A percentile compares a stretch with the other conserved stretches of the same genome.
Conservation (phyloP, 1,140 invertebrate genomes). For the Hesperophylax magnus region DNA sequence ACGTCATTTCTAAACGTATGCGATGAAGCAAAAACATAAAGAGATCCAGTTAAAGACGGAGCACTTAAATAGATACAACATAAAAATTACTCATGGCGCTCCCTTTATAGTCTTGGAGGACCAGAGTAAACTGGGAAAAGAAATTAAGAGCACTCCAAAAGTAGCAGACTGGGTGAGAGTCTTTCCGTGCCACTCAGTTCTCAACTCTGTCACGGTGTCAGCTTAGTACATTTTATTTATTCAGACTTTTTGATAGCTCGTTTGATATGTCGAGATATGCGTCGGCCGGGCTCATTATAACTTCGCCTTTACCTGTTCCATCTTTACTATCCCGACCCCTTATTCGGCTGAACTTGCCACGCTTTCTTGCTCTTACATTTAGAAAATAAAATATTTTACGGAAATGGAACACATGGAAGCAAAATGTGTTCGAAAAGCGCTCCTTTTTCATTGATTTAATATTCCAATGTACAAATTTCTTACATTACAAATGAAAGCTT, state of each 20-base stretch:
- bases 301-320: not conserved
- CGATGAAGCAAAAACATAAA: constrained; percentile 56
- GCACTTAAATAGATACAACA: constrained; percentile 50
- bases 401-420: too few relatives aligned
- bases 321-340: too few relatives aligned
- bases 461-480: too few relatives aligned
- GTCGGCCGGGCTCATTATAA: not conserved
- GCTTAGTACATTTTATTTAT: constrained; percentile 56
- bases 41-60: not conserved
- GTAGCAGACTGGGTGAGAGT: constrained; percentile 20
- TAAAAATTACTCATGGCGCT: constrained; percentile 50
- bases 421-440: too few relatives aligned
- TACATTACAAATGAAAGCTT: too few relatives aligned
- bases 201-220: constrained; percentile 20
- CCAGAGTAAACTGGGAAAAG: constrained; percentile 39
- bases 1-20: constrained; percentile 49
- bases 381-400: too few relatives aligned
- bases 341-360: too few relatives aligned
- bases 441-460: too few relatives aligned
- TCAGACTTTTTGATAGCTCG: constrained; percentile 47
- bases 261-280: constrained; percentile 44
- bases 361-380: too few relatives aligned
- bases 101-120: too few relatives aligned
- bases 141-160: constrained; percentile 42
- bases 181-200: not conserved